A percentile compares a stretch with the other conserved stretches of the same genome.
Evolutionary conservation across 2,113 vertebrate genomes (phyloP).

Genomic region (Pseudolaguvia tuberculata): DNA sequence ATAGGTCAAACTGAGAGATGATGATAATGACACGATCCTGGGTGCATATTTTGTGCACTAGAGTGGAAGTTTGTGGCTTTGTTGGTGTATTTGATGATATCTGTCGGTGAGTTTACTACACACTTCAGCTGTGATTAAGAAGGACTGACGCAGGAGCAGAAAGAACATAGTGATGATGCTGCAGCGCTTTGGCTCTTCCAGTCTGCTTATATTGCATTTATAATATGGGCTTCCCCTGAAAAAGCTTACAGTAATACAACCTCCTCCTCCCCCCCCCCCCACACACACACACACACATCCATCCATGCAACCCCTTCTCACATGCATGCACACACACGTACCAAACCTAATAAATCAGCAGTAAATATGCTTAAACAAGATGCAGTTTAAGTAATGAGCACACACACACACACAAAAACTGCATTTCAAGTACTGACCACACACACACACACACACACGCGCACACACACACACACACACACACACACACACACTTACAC

Average conservation of each 20-base stretch:
- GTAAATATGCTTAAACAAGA: no score
- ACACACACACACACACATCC: not conserved
- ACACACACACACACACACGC: no score
- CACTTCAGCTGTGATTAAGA: not conserved
- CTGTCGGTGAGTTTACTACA: not conserved
- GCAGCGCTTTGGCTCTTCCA: not conserved
- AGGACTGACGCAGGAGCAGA: not conserved
- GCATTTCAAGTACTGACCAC: no score
- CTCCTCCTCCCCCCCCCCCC: no score
- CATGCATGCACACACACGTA: slow-evolving; percentile 8
- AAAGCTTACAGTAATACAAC: slow-evolving; percentile 11
- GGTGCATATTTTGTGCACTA: not conserved
- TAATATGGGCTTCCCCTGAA: slow-evolving; percentile 2
- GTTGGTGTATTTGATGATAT: not conserved
- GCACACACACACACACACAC: no score
- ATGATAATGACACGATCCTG: not conserved
- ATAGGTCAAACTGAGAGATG: slow-evolving; percentile 11
- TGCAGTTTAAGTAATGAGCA: no score
- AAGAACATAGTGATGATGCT: not conserved
- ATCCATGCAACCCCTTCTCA: not conserved
- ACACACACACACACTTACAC: no score
- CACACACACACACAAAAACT: no score
- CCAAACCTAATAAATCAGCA: no score
- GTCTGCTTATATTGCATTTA: slow-evolving; percentile 7
- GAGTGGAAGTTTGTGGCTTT: no score